Base-by-base conservation (phyloP, 2,888 invertebrate species). In the Temnothorax rugatulus region DNA sequence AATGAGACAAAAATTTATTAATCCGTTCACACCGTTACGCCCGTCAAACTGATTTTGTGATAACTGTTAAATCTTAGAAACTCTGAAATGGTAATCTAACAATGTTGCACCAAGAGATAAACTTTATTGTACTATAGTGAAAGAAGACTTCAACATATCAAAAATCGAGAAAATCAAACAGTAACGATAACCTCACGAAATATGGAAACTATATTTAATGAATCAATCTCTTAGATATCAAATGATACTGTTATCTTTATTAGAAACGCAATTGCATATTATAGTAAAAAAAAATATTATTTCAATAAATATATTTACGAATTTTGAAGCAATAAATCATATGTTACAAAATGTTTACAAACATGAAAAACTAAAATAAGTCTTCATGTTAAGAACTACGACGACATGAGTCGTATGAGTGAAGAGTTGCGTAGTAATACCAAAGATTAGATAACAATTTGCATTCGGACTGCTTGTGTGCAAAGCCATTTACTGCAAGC, bases 371-470 rank as follows among this genome's bases (percentile, higher is more conserved):
- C 0, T 7, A 81, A n/a, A 21, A 44, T n/a, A 47, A 79, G 34
- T 69, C 13, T 79, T 71, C 1, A 3, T 34, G 79, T 71, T 61
- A 71, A 81, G 47, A 81, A 5, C 18, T 13, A 25, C 18, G 38
- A 21, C 5, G 13, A 8, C 34, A 59, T 34, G 5, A 52, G 21
- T 59, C 21, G 44, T 59, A 59, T 34, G 57, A 69, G n/a, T 44
- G 34, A 34, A 47, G 25, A 71, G 47, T 79, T 79, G 79, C 73
- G 38, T 81, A 61, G 71, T 29, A 29, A 29, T 29, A 81, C 59
- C 38, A 29, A 18, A 50, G 79, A 79, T 83, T 79, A 79, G 79
- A 83, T 83, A 83, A 52, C 57, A 68, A 59, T 75, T 59, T 59
- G 21, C 59, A 77, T 77, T 69, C 25, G 18, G 5, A 57, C 44